Evolutionary conservation across 1,140 invertebrate genomes (phyloP).

Genomic region (Mycetomoellerius zeteki): DNA sequence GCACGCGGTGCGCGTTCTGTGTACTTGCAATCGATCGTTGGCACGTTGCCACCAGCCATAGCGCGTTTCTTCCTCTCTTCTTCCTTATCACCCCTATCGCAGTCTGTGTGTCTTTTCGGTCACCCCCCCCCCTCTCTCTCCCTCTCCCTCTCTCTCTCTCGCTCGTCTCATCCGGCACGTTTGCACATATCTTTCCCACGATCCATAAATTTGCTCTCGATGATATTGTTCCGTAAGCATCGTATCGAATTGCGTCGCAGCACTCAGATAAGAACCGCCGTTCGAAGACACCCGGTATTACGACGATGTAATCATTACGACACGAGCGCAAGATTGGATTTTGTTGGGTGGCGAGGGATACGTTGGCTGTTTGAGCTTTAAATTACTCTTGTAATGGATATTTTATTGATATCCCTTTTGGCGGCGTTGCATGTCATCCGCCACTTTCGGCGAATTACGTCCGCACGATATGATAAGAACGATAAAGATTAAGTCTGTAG

Average conservation of each 20-base stretch:
- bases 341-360: slow-evolving; percentile 14
- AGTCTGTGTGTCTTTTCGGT: background rate
- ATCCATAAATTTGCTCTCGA: slow-evolving; percentile 77
- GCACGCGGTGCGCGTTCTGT: slow-evolving; percentile 62
- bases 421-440: background rate
- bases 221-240: slow-evolving; percentile 70
- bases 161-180: slow-evolving; percentile 22
- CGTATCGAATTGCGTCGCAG: background rate
- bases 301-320: slow-evolving; percentile 28
- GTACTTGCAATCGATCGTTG: slow-evolving; percentile 74
- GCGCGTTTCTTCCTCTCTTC: slow-evolving; percentile 50
- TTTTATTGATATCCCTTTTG: slow-evolving; percentile 37
- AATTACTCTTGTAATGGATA: slow-evolving; percentile 39
- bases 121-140: too few species aligned
- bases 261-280: slow-evolving; percentile 56
- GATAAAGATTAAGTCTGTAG: slow-evolving; percentile 12
- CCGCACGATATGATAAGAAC: background rate
- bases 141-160: background rate
- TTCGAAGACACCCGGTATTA: slow-evolving; percentile 53
- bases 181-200: slow-evolving; percentile 77
- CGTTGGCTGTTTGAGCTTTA: background rate
- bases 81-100: slow-evolving; percentile 7
- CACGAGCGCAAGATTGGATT: slow-evolving; percentile 52
- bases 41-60: slow-evolving; percentile 70
- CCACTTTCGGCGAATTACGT: background rate